Evolutionary conservation across 2,888 invertebrate genomes (phyloP).

Genomic region (Urechis unicinctus): DNA sequence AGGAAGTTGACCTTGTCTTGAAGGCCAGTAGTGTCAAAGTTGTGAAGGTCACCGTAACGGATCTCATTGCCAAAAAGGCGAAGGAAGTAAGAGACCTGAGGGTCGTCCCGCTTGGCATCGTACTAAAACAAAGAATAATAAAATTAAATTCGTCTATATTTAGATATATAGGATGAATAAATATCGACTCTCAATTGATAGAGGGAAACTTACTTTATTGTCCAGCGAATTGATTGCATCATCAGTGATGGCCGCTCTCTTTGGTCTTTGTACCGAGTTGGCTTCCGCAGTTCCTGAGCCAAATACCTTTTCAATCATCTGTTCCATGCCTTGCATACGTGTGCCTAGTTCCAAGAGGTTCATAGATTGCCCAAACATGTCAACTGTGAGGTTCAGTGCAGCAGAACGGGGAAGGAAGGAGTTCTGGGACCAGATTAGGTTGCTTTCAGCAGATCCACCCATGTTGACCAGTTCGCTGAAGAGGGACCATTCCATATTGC

Average conservation of each 20-base stretch:
- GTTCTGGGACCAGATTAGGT: conserved; percentile 44
- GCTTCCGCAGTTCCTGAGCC: conserved; percentile 76
- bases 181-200: too few relatives aligned
- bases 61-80: conserved; percentile 86
- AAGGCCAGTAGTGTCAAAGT: conserved; percentile 19
- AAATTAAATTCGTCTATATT: too few relatives aligned
- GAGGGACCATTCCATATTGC: conserved; percentile 71
- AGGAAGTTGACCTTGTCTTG: conserved; percentile 48
- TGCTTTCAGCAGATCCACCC: conserved; percentile 39
- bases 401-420: conserved; percentile 47
- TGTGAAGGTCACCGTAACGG: conserved; percentile 49
- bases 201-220: background rate
- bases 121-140: too few relatives aligned
- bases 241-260: conserved; percentile 2
- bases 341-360: conserved; percentile 77
- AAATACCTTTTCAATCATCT: conserved; percentile 74
- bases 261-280: conserved; percentile 1
- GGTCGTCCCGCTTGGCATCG: conserved; percentile 6
- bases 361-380: conserved; percentile 69
- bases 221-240: background rate
- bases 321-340: conserved; percentile 79
- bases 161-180: too few relatives aligned
- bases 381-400: conserved; percentile 46
- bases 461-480: conserved; percentile 74
- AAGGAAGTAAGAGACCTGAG: conserved; percentile 60